Evolutionary conservation across 2,888 invertebrate genomes (phyloP).

Genomic region (Ophion slaviceki): DNA sequence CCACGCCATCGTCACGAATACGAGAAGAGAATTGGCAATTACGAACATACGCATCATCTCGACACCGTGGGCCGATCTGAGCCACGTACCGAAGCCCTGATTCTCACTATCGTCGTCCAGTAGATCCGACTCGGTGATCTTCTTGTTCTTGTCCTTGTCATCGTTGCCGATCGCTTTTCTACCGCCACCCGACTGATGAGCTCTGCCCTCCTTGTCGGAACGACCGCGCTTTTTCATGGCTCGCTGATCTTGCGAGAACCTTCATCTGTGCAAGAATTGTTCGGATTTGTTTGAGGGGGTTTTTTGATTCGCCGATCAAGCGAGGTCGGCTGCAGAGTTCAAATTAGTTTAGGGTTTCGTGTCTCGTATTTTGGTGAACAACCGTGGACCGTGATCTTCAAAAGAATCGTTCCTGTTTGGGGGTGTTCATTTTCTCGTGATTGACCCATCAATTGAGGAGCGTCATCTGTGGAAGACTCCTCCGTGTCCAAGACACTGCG

Average conservation of each 20-base stretch:
- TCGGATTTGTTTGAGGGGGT: background rate
- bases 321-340: no score
- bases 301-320: background rate
- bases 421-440: background rate
- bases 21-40: constrained; percentile 89
- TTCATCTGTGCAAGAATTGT: constrained; percentile 37
- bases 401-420: background rate
- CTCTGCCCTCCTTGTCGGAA: constrained; percentile 69
- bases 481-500: no score
- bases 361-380: no score
- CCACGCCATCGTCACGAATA: constrained; percentile 90
- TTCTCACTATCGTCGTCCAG: constrained; percentile 77
- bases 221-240: constrained; percentile 75
- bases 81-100: constrained; percentile 80
- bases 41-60: constrained; percentile 93
- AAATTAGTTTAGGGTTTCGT: no score
- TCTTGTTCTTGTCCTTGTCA: constrained; percentile 38
- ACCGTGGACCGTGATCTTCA: background rate
- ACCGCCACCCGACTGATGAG: constrained; percentile 36
- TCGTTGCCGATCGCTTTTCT: constrained; percentile 30
- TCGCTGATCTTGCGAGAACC: constrained; percentile 17
- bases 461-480: no score
- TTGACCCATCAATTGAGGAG: background rate
- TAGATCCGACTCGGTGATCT: constrained; percentile 48
- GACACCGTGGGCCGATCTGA: constrained; percentile 86